Evolutionary conservation across 2,888 invertebrate genomes (phyloP).

Genomic region (Hirtodrosophila alboralis): DNA sequence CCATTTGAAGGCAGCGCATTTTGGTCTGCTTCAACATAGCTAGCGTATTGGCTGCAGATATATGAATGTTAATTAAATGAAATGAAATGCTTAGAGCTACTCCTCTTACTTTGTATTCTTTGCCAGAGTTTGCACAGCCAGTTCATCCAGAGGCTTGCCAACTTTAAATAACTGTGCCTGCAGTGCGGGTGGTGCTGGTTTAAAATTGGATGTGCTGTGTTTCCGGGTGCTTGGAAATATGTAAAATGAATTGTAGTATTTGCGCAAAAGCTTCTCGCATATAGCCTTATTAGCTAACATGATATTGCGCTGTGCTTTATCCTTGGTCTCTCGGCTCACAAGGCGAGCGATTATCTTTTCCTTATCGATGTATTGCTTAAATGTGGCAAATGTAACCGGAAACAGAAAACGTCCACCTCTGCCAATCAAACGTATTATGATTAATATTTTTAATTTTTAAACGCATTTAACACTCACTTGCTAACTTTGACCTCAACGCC

Average conservation of each 20-base stretch:
- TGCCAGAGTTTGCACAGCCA: constrained; percentile 9
- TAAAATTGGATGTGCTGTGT: constrained; percentile 8
- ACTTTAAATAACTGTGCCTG: constrained; percentile 6
- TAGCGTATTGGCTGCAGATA: too few relatives aligned
- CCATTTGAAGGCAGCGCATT: too few relatives aligned
- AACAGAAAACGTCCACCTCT: constrained; percentile 43
- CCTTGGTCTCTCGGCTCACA: background rate
- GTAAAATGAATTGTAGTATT: constrained; percentile 44
- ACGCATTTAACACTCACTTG: constrained; percentile 4
- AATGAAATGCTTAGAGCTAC: background rate
- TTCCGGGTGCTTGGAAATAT: constrained; percentile 20
- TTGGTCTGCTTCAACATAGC: background rate
- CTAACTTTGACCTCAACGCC: constrained; percentile 18
- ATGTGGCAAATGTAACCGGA: constrained; percentile 44
- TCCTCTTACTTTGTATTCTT: background rate
- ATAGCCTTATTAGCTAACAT: constrained; percentile 2
- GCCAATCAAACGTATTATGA: background rate
- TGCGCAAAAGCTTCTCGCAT: constrained; percentile 1
- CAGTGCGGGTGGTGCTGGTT: background rate
- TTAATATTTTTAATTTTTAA: background rate
- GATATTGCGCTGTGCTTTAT: background rate
- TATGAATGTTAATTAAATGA: background rate
- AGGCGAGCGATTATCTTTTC: background rate
- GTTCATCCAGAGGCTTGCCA: constrained; percentile 19
- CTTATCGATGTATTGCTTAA: constrained; percentile 28